Evolutionary conservation across 2,797 vertebrate species (phyloP), one percentile per base, ranked within the genome.

Genomic region (Scleropages formosus): DNA sequence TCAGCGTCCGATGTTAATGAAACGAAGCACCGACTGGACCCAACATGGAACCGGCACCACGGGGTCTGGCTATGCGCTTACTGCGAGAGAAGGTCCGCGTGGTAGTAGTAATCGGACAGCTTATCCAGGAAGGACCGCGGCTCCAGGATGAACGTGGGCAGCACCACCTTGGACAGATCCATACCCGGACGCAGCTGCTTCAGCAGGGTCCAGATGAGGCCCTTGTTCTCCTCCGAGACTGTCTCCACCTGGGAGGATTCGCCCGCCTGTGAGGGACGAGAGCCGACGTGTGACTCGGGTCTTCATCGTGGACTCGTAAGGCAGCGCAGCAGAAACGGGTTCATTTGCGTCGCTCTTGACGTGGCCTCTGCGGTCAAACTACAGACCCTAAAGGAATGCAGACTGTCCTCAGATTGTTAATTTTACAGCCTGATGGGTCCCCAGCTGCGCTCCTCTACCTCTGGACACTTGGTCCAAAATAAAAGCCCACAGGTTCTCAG

Each of bases 41-140:
- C 20, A n/a, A 24, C 58, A 60, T 64, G 10, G 1, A 9, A 27
- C 22, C 26, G 53, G 26, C 44, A 16, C 4, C 10, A 18, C 20
- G 22, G 4, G 51, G 16, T 11, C 16, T 15, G 47, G 12, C 20
- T 15, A 13, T 3, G 12, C 16, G n/a, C 56, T 72, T 72, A 72
- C 70, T 95, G 92, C 80, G 97, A 98, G 22, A 99, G 95, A 81
- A 99, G 92, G 84, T 96, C 94, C 0, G 96, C 95, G 0, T 99
- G 97, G 85, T 92, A 96, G 88, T 97, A 98, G 90, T 97, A 94
- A 89, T 99, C 97, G 0, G 97, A 96, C 62, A 99, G 93, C 68
- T 98, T 98, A 91, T 93, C 94, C 67, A 99, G 93, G 90, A 99
- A 99, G 0, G 97, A 99, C 22, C 97, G 96, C 0, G 97, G 96